A percentile compares a stretch with the other conserved stretches of the same genome.
Conservation (phyloP, 2,797 vertebrate genomes). For the Pampus argenteus region DNA sequence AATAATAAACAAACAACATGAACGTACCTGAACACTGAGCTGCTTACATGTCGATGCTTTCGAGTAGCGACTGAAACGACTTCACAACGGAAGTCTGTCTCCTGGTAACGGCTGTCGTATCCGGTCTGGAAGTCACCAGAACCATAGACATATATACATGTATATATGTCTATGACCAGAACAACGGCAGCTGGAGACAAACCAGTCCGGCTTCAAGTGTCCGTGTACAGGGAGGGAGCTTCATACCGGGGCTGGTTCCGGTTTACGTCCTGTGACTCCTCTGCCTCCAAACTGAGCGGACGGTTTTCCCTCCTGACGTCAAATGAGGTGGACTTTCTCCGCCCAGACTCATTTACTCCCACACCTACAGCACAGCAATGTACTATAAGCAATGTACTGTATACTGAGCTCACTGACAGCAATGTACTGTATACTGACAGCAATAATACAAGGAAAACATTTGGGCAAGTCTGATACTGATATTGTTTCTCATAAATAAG, state of each 20-base stretch:
- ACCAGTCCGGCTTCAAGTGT: neutral
- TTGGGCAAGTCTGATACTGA: too few species aligned
- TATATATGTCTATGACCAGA: too few species aligned
- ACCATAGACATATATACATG: too few species aligned
- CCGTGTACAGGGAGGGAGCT: neutral
- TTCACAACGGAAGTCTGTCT: conserved; percentile 51
- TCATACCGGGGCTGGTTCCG: neutral
- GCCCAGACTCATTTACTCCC: conserved; percentile 30
- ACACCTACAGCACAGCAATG: neutral
- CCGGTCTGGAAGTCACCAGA: conserved; percentile 31
- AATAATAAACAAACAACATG: neutral
- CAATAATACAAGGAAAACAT: too few species aligned
- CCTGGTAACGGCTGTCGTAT: conserved; percentile 17
- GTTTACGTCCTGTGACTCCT: neutral
- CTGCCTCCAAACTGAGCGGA: conserved; percentile 3
- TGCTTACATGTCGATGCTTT: conserved; percentile 43
- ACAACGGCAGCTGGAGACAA: neutral
- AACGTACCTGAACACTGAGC: conserved; percentile 41
- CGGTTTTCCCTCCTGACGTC: conserved; percentile 56
- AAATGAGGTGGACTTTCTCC: conserved; percentile 15
- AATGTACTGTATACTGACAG: neutral
- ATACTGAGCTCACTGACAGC: neutral
- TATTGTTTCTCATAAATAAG: too few species aligned
- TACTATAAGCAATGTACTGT: too few species aligned
- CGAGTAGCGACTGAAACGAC: neutral